Conservation (phyloP, 2,888 invertebrate genomes). For the Conops quadrifasciatus region DNA sequence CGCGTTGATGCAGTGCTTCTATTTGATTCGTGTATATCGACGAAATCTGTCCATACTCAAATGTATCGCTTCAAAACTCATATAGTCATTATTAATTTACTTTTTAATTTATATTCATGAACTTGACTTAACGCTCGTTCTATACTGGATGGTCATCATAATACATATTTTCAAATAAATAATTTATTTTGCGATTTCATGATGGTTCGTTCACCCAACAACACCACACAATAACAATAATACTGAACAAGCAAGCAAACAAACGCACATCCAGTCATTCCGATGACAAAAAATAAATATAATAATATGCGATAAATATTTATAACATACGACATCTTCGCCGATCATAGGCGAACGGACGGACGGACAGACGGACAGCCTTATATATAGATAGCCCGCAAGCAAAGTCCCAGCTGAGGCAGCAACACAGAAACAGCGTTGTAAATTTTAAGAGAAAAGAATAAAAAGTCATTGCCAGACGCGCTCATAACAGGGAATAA, state of each 20-base stretch:
- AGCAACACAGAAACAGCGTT: constrained; percentile 4
- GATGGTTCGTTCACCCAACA: constrained; percentile 42
- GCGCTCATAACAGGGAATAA: constrained; percentile 17
- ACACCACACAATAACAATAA: too few species aligned
- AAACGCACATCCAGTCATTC: constrained; percentile 27
- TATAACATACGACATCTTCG: too few species aligned
- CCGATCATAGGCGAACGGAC: too few species aligned
- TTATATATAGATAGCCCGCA: too few species aligned
- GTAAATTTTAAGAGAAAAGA: background rate
- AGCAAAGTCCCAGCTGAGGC: too few species aligned
- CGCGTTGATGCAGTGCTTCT: too few species aligned
- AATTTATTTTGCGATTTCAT: constrained; percentile 18
- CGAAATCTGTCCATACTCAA: too few species aligned
- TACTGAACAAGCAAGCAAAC: too few species aligned
- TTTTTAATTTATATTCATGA: constrained; percentile 41
- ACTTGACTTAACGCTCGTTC: constrained; percentile 58
- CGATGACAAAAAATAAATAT: constrained; percentile 17
- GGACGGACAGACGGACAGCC: too few species aligned
- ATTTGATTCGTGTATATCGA: too few species aligned
- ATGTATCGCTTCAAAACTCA: too few species aligned
- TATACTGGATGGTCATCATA: constrained; percentile 55
- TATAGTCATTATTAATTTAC: background rate
- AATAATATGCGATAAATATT: too few species aligned
- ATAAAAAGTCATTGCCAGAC: background rate
- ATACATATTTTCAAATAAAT: constrained; percentile 41